Evolutionary conservation across 1,140 invertebrate species (phyloP).

Genomic region (Asobara japonica): DNA sequence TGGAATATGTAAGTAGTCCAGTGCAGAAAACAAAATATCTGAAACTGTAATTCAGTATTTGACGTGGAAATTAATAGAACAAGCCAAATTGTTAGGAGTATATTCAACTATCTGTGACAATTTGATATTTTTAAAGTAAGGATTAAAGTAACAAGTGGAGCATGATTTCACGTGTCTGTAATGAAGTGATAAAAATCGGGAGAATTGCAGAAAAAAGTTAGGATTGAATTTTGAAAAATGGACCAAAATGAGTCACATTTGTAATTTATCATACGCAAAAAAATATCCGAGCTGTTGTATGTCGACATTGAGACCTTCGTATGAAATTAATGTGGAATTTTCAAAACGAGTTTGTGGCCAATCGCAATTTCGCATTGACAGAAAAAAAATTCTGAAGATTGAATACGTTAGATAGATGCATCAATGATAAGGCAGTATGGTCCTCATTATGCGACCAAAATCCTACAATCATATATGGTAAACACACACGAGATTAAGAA

Average conservation of each 20-base stretch:
- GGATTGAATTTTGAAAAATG: neutral
- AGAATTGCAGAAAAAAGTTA: neutral
- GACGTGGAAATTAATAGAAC: neutral
- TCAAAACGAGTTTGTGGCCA: no score
- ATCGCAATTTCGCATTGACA: no score
- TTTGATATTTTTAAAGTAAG: constrained; percentile 19
- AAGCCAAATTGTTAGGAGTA: constrained; percentile 31
- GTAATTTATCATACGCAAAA: no score
- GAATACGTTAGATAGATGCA: no score
- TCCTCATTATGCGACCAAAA: no score
- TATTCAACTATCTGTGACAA: constrained; percentile 20
- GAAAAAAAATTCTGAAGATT: no score
- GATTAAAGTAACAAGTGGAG: neutral
- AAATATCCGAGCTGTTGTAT: no score
- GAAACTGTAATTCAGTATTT: neutral
- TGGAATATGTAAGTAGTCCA: neutral
- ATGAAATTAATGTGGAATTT: no score
- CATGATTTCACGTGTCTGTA: neutral
- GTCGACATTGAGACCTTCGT: no score
- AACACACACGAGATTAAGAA: neutral
- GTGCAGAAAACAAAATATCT: neutral
- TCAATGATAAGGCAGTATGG: neutral
- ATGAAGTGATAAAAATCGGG: neutral
- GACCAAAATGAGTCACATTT: no score
- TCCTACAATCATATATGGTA: neutral